These are phyloP conservation scores for Candoia aspera DNA, from an alignment of 2,113 vertebrate genomes.

Conservation along the genomic window DNA sequence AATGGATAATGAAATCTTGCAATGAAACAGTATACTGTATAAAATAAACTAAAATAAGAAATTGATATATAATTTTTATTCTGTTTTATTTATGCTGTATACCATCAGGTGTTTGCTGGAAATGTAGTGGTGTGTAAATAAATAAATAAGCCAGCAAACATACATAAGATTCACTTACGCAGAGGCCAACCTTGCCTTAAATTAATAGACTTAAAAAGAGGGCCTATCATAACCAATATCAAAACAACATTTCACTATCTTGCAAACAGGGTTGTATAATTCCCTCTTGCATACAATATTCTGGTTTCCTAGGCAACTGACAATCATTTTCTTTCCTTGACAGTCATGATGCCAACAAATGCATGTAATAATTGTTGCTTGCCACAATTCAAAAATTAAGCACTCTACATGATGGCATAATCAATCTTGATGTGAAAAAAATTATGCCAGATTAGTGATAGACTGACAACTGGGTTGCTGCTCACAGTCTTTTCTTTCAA, in stretches of 20 bases:
- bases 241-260: slow-evolving; percentile 63
- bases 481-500: slow-evolving; percentile 34
- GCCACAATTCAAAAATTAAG: slow-evolving; percentile 70
- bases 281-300: slow-evolving; percentile 65
- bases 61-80: not conserved
- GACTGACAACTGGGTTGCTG: slow-evolving; percentile 47
- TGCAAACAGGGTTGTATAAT: slow-evolving; percentile 49
- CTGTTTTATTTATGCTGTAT: not conserved
- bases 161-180: not conserved
- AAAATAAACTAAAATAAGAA: slow-evolving; percentile 10
- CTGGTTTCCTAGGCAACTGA: slow-evolving; percentile 76
- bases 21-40: slow-evolving; percentile 15
- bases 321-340: slow-evolving; percentile 74
- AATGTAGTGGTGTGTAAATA: not conserved
- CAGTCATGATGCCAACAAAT: slow-evolving; percentile 77
- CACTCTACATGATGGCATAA: slow-evolving; percentile 68
- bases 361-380: slow-evolving; percentile 61
- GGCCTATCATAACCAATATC: slow-evolving; percentile 65
- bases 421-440: slow-evolving; percentile 72
- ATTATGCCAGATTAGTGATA: slow-evolving; percentile 73
- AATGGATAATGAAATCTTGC: slow-evolving; percentile 5
- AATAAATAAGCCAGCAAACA: not conserved
- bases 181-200: not conserved
- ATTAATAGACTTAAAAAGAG: not conserved
- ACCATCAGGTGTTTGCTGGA: not conserved